Evolutionary conservation across 2,113 vertebrate species (phyloP), one percentile per base, ranked within the genome.

Genomic region (Tapirus terrestris): DNA sequence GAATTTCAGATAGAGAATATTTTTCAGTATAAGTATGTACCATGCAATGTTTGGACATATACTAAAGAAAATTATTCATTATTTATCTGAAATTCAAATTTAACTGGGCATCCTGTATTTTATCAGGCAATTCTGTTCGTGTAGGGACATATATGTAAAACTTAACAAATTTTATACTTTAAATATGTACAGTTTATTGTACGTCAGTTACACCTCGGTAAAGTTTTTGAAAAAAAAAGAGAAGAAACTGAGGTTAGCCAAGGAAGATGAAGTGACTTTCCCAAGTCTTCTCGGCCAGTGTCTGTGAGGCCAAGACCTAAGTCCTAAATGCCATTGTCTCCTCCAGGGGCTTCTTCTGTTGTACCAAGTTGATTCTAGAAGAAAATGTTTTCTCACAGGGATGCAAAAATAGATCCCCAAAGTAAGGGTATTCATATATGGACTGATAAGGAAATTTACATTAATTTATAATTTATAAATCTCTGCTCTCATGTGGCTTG

Each of bases 81-180:
- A 51, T 87, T 58, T 92, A 36, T 29, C 65, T 80, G 77, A 80
- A 83, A 94, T 72, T 67, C 48, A 56, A n/a, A 91, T 91, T 36
- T 77, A 87, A 83, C 70, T 72, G 61, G 20, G 8, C 13, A 60
- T 29, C 16, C n/a, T 89, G 7, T 79, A 61, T 83, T 45, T 53
- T 79, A 67, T 33, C 43, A n/a, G 20, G 51, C 8, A 39, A 82
- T 2, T 12, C 10, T 61, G 27, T 56, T 81, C 36, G 31, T 13
- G 1, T 48, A 29, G 87, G 33, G 53, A 31, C 43, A 20, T 21
- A 45, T 53, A 45, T 3, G 10, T 58, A 89, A 51, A 68, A 58
- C 21, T 39, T n/a, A 43, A 72, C 21, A 96, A 56, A 39, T 56
- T 53, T 16, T 21, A 81, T 8, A 17, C 29, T 88, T 73, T 13